Evolutionary conservation across 2,888 invertebrate genomes (phyloP).

Genomic region (Cantharis rustica): DNA sequence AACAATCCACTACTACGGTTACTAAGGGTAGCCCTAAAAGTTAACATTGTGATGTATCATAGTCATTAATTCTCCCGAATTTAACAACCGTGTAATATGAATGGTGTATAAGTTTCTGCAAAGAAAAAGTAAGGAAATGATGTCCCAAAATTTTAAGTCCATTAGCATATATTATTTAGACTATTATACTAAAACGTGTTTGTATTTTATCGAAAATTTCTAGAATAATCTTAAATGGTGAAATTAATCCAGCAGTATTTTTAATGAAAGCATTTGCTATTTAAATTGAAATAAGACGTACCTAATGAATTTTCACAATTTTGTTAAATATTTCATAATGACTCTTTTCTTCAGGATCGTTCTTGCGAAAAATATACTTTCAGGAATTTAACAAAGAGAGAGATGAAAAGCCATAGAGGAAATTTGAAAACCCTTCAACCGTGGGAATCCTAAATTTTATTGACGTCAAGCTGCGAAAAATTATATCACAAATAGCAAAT

Average conservation of each 20-base stretch:
- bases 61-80: conserved; percentile 10
- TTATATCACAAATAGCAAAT: conserved; percentile 4
- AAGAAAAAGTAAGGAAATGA: conserved; percentile 1
- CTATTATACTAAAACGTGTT: not conserved
- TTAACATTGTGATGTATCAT: conserved; percentile 14
- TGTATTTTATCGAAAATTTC: not conserved
- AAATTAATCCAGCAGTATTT: not conserved
- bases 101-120: conserved; percentile 1
- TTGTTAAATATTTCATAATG: conserved; percentile 14
- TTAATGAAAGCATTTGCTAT: not conserved
- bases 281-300: not conserved
- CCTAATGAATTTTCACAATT: conserved; percentile 14
- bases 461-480: not conserved
- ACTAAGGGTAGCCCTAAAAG: conserved; percentile 2
- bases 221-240: not conserved
- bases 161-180: conserved; percentile 5
- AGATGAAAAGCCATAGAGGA: conserved; percentile 15
- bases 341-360: conserved; percentile 9
- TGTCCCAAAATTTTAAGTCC: not conserved
- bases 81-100: conserved; percentile 17
- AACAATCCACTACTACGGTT: not conserved
- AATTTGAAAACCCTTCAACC: conserved; percentile 17
- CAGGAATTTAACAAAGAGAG: conserved; percentile 5
- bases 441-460: conserved; percentile 15
- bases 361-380: conserved; percentile 14